phyloP scores from a whole-genome alignment of 2,888 invertebrate species.

The Capitulum mitella region DNA sequence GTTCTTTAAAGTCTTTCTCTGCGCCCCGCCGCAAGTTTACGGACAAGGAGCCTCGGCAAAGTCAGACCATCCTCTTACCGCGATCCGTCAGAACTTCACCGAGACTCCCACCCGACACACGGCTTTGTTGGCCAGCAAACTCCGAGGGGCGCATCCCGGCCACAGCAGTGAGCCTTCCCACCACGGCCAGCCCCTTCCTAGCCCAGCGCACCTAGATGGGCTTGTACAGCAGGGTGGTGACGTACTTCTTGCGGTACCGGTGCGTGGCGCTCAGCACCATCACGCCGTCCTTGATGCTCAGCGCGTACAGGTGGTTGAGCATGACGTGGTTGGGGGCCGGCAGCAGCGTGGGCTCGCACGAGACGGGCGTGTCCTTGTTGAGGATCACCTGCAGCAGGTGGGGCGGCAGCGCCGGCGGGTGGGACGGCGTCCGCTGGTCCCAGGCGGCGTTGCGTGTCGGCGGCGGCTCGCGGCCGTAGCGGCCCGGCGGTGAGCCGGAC shows the following conservation, averaged over 20 bases:
- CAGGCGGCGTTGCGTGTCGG: not conserved
- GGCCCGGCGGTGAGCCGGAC: constrained; percentile 14
- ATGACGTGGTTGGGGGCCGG: constrained; percentile 99
- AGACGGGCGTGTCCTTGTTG: constrained; percentile 92
- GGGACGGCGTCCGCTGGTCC: constrained; percentile 48
- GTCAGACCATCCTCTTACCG: too few relatives aligned
- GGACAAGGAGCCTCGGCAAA: too few relatives aligned
- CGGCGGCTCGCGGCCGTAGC: not conserved
- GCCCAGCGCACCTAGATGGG: constrained; percentile 56
- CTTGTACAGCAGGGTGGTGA: constrained; percentile 95
- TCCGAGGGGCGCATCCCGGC: constrained; percentile 45
- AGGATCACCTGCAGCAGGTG: constrained; percentile 97
- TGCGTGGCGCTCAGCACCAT: constrained; percentile 99
- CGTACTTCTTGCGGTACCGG: constrained; percentile 97
- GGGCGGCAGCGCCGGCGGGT: constrained; percentile 94
- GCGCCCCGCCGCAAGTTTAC: too few relatives aligned
- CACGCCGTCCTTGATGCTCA: constrained; percentile 98
- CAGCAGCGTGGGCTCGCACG: constrained; percentile 93
- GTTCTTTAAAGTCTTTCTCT: too few relatives aligned
- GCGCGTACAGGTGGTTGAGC: constrained; percentile 98
- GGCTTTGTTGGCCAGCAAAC: too few relatives aligned
- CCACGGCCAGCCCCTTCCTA: constrained; percentile 52
- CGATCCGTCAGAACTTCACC: too few relatives aligned
- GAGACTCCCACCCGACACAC: too few relatives aligned
- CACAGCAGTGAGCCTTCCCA: constrained; percentile 58